Evolutionary conservation across 2,888 invertebrate genomes (phyloP).

Genomic region (Agrochola lychnidis): DNA sequence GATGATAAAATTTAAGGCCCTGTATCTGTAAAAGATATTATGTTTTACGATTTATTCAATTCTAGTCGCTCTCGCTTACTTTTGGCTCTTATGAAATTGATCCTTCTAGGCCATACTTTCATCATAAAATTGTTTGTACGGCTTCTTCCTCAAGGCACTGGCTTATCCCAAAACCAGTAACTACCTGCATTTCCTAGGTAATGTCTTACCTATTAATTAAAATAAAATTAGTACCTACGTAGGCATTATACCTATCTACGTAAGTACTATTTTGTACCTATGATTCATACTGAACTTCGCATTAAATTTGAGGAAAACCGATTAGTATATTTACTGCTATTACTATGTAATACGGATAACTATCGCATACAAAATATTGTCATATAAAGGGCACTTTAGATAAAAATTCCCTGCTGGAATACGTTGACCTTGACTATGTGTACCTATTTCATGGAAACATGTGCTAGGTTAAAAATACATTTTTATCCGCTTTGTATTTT

Average conservation of each 20-base stretch:
- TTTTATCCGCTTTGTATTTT: not conserved
- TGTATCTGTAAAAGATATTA: not conserved
- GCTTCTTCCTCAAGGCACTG: not conserved
- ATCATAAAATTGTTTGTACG: not conserved
- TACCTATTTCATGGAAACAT: constrained; percentile 4
- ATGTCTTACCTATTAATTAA: not conserved
- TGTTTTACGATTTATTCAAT: not conserved
- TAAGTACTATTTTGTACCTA: not conserved
- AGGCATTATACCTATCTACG: no score
- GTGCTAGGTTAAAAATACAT: not conserved
- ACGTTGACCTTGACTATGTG: constrained; percentile 3
- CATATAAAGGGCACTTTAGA: constrained; percentile 10
- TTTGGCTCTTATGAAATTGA: not conserved
- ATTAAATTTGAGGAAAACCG: constrained; percentile 3
- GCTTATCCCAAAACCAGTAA: not conserved
- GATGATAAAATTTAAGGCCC: not conserved
- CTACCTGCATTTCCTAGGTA: not conserved
- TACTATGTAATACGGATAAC: not conserved
- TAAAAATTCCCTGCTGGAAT: not conserved
- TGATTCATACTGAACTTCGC: not conserved
- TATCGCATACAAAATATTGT: not conserved
- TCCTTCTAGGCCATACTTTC: not conserved
- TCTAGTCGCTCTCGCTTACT: not conserved
- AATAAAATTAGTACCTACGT: no score
- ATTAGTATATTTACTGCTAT: not conserved